These are phyloP conservation scores for Thryonomys swinderianus DNA, from an alignment of 2,113 vertebrate genomes.

Conservation along the genomic window DNA sequence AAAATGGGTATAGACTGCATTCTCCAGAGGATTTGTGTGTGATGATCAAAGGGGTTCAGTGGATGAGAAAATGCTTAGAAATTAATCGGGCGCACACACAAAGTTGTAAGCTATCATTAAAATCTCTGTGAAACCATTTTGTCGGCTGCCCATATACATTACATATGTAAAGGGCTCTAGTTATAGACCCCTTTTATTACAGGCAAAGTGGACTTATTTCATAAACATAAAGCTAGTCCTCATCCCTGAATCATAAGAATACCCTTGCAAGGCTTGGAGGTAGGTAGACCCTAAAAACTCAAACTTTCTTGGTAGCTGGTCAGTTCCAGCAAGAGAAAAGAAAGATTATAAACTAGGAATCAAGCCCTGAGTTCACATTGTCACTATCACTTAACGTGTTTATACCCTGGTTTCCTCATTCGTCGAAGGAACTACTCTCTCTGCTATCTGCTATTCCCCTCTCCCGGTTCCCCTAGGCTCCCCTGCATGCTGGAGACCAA, in stretches of 20 bases:
- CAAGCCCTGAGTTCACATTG: background rate
- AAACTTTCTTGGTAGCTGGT: background rate
- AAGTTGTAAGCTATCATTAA: background rate
- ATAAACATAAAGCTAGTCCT: background rate
- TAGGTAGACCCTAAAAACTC: background rate
- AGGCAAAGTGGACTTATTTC: background rate
- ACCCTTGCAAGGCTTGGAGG: background rate
- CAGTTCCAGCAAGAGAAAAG: background rate
- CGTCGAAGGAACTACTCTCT: background rate
- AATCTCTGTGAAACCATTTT: slow-evolving; percentile 29
- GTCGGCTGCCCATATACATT: background rate
- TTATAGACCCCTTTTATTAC: background rate
- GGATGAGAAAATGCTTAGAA: slow-evolving; percentile 26
- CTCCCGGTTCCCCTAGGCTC: background rate
- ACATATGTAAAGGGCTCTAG: background rate
- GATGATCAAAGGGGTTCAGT: background rate
- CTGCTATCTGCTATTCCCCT: background rate
- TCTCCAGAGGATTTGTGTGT: slow-evolving; percentile 23
- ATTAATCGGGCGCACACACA: background rate
- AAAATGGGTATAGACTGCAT: slow-evolving; percentile 22
- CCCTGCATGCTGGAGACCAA: background rate
- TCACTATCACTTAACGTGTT: background rate
- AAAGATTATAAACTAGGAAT: background rate
- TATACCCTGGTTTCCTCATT: slow-evolving; percentile 11
- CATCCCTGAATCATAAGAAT: background rate